Percentiles rank a stretch among this genome's conserved stretches.
These are phyloP conservation scores for Euura lappo DNA, from an alignment of 1,140 invertebrate genomes.

Conservation along the genomic window DNA sequence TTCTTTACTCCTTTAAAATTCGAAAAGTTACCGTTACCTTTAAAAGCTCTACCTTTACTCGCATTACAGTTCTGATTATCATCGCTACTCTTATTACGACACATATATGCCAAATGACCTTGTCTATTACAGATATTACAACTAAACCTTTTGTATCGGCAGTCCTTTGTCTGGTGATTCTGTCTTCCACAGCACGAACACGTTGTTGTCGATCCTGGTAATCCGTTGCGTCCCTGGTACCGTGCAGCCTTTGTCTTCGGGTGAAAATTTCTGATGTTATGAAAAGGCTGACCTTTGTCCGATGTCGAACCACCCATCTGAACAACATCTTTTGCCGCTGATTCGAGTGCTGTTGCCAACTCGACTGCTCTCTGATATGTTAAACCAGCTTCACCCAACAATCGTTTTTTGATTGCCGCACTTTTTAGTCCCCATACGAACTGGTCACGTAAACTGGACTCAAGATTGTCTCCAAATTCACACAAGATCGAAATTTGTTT, in stretches of 20 bases:
- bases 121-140: slow-evolving; percentile 24
- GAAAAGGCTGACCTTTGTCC: neutral
- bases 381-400: slow-evolving; percentile 32
- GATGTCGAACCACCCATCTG: slow-evolving; percentile 12
- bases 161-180: slow-evolving; percentile 18
- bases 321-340: slow-evolving; percentile 22
- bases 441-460: slow-evolving; percentile 11
- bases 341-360: slow-evolving; percentile 30
- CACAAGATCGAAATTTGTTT: slow-evolving; percentile 36
- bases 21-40: neutral
- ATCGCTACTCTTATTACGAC: neutral
- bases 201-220: neutral
- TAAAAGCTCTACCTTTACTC: neutral
- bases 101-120: slow-evolving; percentile 20
- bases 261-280: neutral
- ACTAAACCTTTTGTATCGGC: slow-evolving; percentile 22
- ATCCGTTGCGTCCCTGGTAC: neutral
- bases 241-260: too few relatives aligned
- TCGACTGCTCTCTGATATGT: slow-evolving; percentile 34
- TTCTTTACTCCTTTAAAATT: neutral
- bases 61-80: neutral
- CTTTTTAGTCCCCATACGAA: slow-evolving; percentile 30
- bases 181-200: slow-evolving; percentile 28
- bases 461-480: slow-evolving; percentile 35
- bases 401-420: slow-evolving; percentile 28